These are phyloP conservation scores for Himalopsyche phryganea DNA, from an alignment of 1,140 invertebrate species.

Conservation along the genomic window DNA sequence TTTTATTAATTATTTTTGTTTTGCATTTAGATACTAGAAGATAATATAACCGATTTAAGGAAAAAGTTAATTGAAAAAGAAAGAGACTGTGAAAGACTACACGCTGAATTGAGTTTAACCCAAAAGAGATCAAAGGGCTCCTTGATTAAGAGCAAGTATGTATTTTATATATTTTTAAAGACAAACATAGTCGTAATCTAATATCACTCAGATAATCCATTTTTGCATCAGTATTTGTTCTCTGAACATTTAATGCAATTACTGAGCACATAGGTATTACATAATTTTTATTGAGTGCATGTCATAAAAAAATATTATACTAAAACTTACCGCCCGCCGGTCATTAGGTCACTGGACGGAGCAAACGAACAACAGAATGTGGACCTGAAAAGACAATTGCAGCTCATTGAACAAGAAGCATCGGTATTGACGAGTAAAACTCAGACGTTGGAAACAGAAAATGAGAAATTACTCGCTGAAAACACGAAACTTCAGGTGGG, in stretches of 20 bases:
- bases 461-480: slow-evolving; percentile 68
- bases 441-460: slow-evolving; percentile 65
- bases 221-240: neutral
- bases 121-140: slow-evolving; percentile 61
- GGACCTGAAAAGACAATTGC: slow-evolving; percentile 69
- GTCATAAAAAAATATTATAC: too few species aligned
- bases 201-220: neutral
- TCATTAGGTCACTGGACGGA: slow-evolving; percentile 59
- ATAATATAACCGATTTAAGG: slow-evolving; percentile 67
- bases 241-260: too few species aligned
- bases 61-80: slow-evolving; percentile 81
- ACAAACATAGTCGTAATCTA: too few species aligned
- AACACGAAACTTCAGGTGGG: slow-evolving; percentile 62
- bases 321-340: too few species aligned
- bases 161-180: slow-evolving; percentile 23
- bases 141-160: slow-evolving; percentile 60
- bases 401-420: slow-evolving; percentile 71
- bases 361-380: slow-evolving; percentile 58
- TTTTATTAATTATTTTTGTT: too few species aligned
- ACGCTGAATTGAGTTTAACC: slow-evolving; percentile 63
- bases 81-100: slow-evolving; percentile 71
- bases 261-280: too few species aligned
- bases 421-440: slow-evolving; percentile 61
- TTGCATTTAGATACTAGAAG: slow-evolving; percentile 54
- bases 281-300: neutral